These are phyloP conservation scores for Etia nguti DNA, from an alignment of 2,113 vertebrate species.

Conservation along the genomic window DNA sequence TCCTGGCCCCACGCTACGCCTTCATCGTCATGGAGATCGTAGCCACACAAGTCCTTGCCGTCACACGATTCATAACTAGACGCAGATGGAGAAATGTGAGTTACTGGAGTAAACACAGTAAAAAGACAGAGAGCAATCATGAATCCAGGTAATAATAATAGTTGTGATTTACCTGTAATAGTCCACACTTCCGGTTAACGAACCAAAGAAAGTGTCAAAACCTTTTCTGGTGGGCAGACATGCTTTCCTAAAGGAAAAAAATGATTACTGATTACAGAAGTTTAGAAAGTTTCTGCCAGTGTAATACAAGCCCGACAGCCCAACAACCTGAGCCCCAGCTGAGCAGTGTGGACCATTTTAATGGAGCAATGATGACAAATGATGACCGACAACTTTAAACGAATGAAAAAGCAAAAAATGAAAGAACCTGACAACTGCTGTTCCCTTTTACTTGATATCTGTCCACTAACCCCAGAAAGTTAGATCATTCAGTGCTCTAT, in stretches of 20 bases:
- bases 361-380: neutral
- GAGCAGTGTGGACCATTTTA: neutral
- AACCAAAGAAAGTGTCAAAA: conserved; percentile 90
- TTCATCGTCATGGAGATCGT: conserved; percentile 88
- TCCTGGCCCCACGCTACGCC: conserved; percentile 85
- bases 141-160: accelerated
- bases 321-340: neutral
- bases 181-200: conserved; percentile 90
- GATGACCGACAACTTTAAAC: neutral
- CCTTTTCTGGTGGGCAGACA: conserved; percentile 90
- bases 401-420: neutral
- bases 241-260: conserved; percentile 77
- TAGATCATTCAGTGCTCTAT: neutral
- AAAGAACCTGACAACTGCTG: neutral
- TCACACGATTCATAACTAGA: conserved; percentile 86
- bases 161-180: conserved; percentile 76
- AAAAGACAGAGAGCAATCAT: neutral
- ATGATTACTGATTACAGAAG: neutral
- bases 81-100: neutral
- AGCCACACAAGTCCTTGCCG: conserved; percentile 84
- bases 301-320: neutral
- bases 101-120: neutral
- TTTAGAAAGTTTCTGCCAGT: neutral
- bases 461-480: neutral
- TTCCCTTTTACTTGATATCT: accelerated